A percentile compares a stretch with the other conserved stretches of the same genome.
Conservation (phyloP, 2,113 vertebrate genomes). For the Oncorhynchus kisutch region DNA sequence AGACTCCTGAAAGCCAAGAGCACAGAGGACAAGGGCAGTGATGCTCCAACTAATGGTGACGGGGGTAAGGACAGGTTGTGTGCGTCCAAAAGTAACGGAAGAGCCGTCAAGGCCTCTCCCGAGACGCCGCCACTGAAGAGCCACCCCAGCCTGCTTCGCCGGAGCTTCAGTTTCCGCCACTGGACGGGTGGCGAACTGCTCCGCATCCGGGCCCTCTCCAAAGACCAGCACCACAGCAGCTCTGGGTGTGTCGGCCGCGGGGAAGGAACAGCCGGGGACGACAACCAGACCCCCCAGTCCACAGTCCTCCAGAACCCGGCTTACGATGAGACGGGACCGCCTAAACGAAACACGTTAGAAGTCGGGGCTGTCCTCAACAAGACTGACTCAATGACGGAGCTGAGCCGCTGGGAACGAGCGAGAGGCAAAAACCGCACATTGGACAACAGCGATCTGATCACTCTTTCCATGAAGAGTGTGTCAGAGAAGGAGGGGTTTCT, state of each 20-base stretch:
- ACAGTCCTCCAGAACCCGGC: slow-evolving; percentile 37
- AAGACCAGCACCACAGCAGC: slow-evolving; percentile 75
- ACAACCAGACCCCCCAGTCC: neutral
- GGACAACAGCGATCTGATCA: slow-evolving; percentile 89
- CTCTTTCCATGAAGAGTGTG: slow-evolving; percentile 76
- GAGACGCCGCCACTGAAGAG: slow-evolving; percentile 57
- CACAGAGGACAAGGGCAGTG: slow-evolving; percentile 50
- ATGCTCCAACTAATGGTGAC: fast-evolving
- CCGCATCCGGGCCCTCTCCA: slow-evolving; percentile 64
- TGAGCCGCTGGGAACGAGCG: slow-evolving; percentile 80
- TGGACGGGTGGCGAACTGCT: slow-evolving; percentile 76
- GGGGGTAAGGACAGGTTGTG: neutral
- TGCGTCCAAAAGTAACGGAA: slow-evolving; percentile 44
- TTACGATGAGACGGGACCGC: neutral
- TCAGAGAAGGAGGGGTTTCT: slow-evolving; percentile 56
- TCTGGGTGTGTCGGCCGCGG: slow-evolving; percentile 56
- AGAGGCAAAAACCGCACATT: slow-evolving; percentile 86
- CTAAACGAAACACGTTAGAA: slow-evolving; percentile 79
- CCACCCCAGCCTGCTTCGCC: slow-evolving; percentile 71
- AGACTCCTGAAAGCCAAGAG: slow-evolving; percentile 62
- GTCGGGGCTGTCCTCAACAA: slow-evolving; percentile 81
- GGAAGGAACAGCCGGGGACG: neutral
- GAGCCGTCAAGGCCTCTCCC: neutral
- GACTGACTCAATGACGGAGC: slow-evolving; percentile 71
- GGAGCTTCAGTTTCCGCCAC: slow-evolving; percentile 90